Conservation (phyloP, 2,113 vertebrate genomes). For the Percina caprodes region DNA sequence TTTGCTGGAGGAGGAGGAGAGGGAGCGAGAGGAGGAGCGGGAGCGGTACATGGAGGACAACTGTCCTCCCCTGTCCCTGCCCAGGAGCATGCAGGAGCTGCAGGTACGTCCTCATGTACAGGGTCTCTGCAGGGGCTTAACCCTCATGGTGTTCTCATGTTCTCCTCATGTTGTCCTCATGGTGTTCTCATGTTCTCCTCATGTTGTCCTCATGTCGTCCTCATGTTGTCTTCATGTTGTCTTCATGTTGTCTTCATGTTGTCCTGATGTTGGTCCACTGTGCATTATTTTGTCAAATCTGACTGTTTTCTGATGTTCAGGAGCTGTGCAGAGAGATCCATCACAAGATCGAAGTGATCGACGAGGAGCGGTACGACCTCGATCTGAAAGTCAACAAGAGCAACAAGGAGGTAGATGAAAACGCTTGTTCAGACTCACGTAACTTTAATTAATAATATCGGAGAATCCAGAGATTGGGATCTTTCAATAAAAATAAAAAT, state of each 20-base stretch:
- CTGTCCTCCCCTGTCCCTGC: constrained; percentile 87
- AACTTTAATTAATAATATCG: not conserved
- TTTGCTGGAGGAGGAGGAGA: constrained; percentile 89
- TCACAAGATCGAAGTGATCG: constrained; percentile 89
- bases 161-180: no score
- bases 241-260: no score
- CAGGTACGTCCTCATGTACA: constrained; percentile 81
- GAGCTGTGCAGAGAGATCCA: constrained; percentile 93
- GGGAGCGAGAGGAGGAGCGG: constrained; percentile 86
- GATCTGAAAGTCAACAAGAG: constrained; percentile 90
- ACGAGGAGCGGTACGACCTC: constrained; percentile 95
- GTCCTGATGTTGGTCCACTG: no score
- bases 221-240: no score
- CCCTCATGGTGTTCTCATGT: no score
- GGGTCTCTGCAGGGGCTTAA: no score
- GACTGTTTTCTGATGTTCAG: constrained; percentile 70
- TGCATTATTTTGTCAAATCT: no score
- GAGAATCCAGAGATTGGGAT: no score
- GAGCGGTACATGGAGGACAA: constrained; percentile 88
- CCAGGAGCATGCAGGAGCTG: constrained; percentile 88
- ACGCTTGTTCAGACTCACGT: not conserved
- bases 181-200: no score
- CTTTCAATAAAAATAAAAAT: no score
- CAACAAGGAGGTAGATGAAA: constrained; percentile 88
- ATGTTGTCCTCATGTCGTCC: no score